These are phyloP conservation scores for Sarcophilus harrisii DNA, from an alignment of 2,797 vertebrate genomes.

Conservation along the genomic window DNA sequence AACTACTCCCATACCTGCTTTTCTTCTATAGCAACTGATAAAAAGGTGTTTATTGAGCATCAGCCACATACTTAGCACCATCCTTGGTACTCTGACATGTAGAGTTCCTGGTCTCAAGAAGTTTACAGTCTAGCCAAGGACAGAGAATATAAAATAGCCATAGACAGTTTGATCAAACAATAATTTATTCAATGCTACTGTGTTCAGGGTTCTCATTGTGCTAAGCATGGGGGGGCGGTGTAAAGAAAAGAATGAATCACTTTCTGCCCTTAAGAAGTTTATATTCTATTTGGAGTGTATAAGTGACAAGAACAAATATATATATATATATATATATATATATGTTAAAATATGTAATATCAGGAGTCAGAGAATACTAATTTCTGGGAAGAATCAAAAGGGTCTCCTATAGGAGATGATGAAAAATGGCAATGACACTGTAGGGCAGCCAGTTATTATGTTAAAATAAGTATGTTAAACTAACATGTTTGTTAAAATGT, in stretches of 20 bases:
- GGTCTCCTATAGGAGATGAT: neutral
- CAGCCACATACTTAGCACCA: neutral
- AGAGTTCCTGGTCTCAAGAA: neutral
- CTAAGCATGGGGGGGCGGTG: neutral
- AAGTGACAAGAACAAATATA: neutral
- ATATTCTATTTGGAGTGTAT: neutral
- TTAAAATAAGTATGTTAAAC: no score
- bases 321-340: neutral
- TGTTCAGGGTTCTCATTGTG: neutral
- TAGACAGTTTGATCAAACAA: neutral
- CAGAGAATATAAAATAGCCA: neutral
- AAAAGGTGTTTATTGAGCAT: neutral
- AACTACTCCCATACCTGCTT: neutral
- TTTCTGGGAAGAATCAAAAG: neutral
- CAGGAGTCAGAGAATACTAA: neutral
- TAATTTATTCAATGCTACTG: neutral
- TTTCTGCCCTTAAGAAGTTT: neutral
- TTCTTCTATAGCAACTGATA: neutral
- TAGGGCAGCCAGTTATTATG: no score
- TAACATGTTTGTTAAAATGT: no score
- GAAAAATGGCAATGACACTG: neutral
- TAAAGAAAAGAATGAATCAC: neutral
- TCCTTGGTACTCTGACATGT: neutral
- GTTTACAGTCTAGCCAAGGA: neutral
- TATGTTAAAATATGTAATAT: neutral